phyloP scores from a whole-genome alignment of 2,113 vertebrate genomes.

The Mystacornis crossleyi region DNA sequence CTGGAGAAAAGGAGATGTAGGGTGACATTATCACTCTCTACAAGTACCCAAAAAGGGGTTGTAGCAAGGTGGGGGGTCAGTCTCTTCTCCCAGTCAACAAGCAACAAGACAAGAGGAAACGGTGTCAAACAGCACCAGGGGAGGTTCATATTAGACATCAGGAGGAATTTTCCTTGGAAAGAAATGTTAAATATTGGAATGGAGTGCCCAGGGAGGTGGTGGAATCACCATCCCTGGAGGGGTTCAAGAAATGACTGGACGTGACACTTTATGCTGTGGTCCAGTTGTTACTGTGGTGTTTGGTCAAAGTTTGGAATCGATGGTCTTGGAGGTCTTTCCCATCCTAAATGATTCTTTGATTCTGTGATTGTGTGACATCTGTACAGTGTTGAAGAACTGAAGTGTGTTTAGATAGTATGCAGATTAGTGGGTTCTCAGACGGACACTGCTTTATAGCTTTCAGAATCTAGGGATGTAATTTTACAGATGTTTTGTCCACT shows the following conservation, averaged over 20 bases:
- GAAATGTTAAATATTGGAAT: not conserved
- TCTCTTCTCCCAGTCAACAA: not conserved
- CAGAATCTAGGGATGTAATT: not conserved
- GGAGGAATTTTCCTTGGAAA: not conserved
- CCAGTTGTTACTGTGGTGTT: not conserved
- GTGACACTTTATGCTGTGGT: not conserved
- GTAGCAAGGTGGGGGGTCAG: rapidly evolving
- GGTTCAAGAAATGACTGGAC: not conserved
- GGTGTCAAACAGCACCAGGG: not conserved
- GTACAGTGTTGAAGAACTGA: not conserved
- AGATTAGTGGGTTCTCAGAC: not conserved
- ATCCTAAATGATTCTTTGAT: not conserved
- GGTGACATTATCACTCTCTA: not conserved
- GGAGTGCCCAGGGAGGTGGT: not conserved
- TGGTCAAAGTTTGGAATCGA: not conserved
- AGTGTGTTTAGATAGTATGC: not conserved
- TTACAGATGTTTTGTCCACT: not conserved
- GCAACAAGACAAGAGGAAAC: not conserved
- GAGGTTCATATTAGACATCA: not conserved
- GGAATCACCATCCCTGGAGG: not conserved
- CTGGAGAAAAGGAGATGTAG: not conserved
- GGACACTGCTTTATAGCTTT: not conserved
- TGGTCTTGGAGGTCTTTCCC: not conserved
- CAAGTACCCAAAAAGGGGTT: not conserved
- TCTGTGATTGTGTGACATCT: not conserved